A percentile compares a stretch with the other conserved stretches of the same genome.
Evolutionary conservation across 2,888 invertebrate species (phyloP).

Genomic region (Drosophila neotestacea): DNA sequence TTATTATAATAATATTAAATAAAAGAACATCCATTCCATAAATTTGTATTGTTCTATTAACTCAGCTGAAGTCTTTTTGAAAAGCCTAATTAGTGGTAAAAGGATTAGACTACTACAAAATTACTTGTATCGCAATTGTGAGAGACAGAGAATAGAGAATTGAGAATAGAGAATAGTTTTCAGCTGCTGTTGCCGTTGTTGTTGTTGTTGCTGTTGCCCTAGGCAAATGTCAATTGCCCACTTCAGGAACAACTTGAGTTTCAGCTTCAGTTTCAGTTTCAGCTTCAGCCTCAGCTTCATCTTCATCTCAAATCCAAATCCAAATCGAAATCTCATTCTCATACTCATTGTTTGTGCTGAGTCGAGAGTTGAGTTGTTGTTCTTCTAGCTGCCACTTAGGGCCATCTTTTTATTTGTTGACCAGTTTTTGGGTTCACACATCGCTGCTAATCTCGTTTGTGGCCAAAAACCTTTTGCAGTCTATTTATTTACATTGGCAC

Average conservation of each 20-base stretch:
- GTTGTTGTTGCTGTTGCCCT: constrained; percentile 27
- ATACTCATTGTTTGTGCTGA: constrained; percentile 46
- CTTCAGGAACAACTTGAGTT: constrained; percentile 23
- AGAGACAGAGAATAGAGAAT: constrained; percentile 1
- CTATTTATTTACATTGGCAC: constrained; percentile 62
- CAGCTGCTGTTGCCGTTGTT: constrained; percentile 29
- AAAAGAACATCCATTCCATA: too few species aligned
- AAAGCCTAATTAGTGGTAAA: constrained; percentile 43
- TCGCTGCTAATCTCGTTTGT: constrained; percentile 47
- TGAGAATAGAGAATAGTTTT: constrained; percentile 8
- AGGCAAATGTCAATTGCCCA: constrained; percentile 54
- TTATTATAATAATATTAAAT: too few species aligned
- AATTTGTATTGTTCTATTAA: not conserved
- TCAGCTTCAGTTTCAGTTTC: not conserved
- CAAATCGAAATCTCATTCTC: constrained; percentile 9
- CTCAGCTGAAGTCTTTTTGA: not conserved
- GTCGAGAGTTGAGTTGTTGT: constrained; percentile 20
- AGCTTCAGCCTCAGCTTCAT: not conserved
- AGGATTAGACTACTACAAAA: constrained; percentile 32
- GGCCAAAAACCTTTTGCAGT: constrained; percentile 5
- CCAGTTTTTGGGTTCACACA: constrained; percentile 24
- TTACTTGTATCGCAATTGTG: constrained; percentile 3
- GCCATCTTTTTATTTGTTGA: constrained; percentile 30
- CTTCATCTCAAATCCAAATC: not conserved
- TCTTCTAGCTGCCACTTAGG: constrained; percentile 48